Conservation (phyloP, 2,113 vertebrate genomes). For the Ariopsis seemanni region DNA sequence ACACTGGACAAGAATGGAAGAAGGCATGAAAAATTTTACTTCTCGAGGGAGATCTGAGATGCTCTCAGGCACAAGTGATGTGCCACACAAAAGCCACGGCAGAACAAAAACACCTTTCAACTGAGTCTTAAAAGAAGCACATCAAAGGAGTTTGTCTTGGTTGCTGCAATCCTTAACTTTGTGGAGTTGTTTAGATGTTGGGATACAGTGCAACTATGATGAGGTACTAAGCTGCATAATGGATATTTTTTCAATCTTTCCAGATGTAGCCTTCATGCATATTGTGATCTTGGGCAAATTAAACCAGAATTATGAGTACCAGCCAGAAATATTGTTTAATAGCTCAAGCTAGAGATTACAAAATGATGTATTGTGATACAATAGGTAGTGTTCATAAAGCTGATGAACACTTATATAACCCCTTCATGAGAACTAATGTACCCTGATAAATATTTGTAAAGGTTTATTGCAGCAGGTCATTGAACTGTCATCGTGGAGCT, state of each 20-base stretch:
- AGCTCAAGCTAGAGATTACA: background rate
- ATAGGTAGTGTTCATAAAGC: background rate
- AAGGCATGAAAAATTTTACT: background rate
- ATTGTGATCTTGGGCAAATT: background rate
- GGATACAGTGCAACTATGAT: background rate
- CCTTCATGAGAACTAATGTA: background rate
- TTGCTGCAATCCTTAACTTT: background rate
- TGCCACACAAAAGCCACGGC: background rate
- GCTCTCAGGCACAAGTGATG: background rate
- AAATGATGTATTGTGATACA: background rate
- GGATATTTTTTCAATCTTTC: too few species aligned
- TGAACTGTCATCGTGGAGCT: too few species aligned
- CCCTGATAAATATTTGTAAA: background rate
- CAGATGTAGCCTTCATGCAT: too few species aligned
- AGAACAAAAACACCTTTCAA: constrained; percentile 1
- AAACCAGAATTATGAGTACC: background rate
- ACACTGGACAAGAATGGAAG: background rate
- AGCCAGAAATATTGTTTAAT: background rate
- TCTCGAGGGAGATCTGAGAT: background rate
- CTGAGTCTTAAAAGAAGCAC: background rate
- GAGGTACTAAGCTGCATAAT: background rate
- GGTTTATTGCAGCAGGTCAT: background rate
- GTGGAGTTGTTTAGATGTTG: background rate
- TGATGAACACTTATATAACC: background rate
- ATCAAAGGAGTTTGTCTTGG: background rate